Conservation (phyloP, 2,797 vertebrate genomes). For the Chloroceryle inda region DNA sequence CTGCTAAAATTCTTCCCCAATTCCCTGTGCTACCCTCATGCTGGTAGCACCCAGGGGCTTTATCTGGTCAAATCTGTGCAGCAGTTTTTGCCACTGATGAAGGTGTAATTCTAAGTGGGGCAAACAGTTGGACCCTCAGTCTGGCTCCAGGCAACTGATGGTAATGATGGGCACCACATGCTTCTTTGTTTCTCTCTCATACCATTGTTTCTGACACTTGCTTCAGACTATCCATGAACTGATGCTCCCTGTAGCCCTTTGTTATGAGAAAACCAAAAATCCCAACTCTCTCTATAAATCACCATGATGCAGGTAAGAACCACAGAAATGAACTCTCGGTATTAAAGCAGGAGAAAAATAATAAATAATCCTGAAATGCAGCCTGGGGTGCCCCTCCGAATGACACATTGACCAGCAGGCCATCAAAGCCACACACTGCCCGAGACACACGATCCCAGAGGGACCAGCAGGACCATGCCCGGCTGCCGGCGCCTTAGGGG, state of each 20-base stretch:
- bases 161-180: rapidly evolving
- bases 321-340: not conserved
- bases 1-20: not conserved
- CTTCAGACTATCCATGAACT: not conserved
- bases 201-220: not conserved
- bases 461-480: not conserved
- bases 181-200: not conserved
- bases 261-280: not conserved
- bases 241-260: not conserved
- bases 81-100: not conserved
- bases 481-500: rapidly evolving
- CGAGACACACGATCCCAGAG: not conserved
- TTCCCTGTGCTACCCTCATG: not conserved
- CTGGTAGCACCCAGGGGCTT: not conserved
- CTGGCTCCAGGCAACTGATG: not conserved
- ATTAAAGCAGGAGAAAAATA: not conserved
- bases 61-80: not conserved
- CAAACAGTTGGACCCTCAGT: rapidly evolving
- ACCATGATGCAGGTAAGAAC: not conserved
- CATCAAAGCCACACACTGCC: not conserved
- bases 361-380: not conserved
- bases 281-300: not conserved
- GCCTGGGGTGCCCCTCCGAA: not conserved
- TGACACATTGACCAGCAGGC: not conserved
- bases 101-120: not conserved